These are phyloP conservation scores for Scylla paramamosain DNA, from an alignment of 1,140 invertebrate species.

Conservation along the genomic window DNA sequence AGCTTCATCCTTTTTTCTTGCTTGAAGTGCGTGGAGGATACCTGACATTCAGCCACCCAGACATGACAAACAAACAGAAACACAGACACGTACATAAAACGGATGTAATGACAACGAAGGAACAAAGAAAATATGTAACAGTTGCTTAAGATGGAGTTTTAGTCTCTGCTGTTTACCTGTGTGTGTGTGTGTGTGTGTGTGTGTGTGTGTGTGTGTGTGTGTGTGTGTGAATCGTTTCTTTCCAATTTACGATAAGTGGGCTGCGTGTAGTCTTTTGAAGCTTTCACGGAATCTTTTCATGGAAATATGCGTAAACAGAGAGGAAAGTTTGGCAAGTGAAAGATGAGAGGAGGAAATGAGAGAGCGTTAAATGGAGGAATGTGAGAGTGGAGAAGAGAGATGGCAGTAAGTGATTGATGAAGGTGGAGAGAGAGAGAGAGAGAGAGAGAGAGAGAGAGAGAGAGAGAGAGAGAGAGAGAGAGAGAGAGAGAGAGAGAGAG, in stretches of 20 bases:
- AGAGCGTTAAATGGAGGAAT: neutral
- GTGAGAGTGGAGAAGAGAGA: conserved; percentile 18
- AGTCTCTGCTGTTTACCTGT: neutral
- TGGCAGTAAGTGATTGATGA: conserved; percentile 28
- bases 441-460: conserved; percentile 59
- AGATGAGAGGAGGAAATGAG: conserved; percentile 24
- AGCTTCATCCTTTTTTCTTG: too few species aligned
- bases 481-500: neutral
- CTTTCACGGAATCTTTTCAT: too few species aligned
- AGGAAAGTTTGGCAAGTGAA: neutral
- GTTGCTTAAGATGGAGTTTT: too few species aligned
- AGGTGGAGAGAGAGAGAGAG: conserved; percentile 57
- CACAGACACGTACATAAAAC: too few species aligned
- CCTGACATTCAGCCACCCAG: too few species aligned
- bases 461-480: neutral
- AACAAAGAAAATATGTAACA: too few species aligned
- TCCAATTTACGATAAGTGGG: too few species aligned
- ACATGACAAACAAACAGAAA: too few species aligned
- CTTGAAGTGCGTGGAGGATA: too few species aligned
- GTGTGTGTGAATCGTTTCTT: neutral
- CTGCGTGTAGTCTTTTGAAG: too few species aligned
- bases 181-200: neutral
- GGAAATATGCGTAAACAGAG: conserved; percentile 10
- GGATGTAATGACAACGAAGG: too few species aligned
- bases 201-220: neutral